Evolutionary conservation across 2,113 vertebrate genomes (phyloP).

Genomic region (Hystrix cristata): DNA sequence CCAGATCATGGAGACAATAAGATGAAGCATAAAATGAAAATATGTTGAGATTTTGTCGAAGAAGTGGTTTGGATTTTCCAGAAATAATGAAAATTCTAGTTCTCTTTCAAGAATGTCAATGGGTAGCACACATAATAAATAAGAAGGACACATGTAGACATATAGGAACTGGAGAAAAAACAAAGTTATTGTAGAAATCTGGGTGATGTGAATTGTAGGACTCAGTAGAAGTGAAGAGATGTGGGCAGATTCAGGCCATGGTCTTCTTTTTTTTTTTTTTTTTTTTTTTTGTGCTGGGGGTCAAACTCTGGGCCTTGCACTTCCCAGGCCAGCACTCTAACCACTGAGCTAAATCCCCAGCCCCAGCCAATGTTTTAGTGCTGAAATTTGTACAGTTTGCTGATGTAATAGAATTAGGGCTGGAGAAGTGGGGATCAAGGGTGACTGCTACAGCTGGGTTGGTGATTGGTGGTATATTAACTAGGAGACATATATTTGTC

Average conservation of each 20-base stretch:
- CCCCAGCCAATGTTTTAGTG: not conserved
- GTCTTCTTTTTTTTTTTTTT: no score
- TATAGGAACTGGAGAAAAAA: not conserved
- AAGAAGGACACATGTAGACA: not conserved
- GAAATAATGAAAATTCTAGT: not conserved
- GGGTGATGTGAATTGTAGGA: not conserved
- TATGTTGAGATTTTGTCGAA: constrained; percentile 26
- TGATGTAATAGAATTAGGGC: not conserved
- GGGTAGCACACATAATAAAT: not conserved
- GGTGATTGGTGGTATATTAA: not conserved
- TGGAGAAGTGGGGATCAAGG: not conserved
- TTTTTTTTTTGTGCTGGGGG: no score
- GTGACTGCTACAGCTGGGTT: not conserved
- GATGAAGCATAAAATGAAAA: not conserved
- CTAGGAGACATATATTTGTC: not conserved
- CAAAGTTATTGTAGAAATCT: not conserved
- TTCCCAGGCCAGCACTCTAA: no score
- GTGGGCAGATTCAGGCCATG: no score
- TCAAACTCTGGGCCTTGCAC: no score
- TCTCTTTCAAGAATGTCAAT: not conserved
- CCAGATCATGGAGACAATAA: not conserved
- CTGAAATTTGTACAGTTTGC: not conserved
- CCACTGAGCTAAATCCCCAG: no score
- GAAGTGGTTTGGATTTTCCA: not conserved
- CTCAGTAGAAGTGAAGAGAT: not conserved